These are phyloP conservation scores for Mythimna pallens DNA, from an alignment of 2,888 invertebrate genomes.

Conservation along the genomic window DNA sequence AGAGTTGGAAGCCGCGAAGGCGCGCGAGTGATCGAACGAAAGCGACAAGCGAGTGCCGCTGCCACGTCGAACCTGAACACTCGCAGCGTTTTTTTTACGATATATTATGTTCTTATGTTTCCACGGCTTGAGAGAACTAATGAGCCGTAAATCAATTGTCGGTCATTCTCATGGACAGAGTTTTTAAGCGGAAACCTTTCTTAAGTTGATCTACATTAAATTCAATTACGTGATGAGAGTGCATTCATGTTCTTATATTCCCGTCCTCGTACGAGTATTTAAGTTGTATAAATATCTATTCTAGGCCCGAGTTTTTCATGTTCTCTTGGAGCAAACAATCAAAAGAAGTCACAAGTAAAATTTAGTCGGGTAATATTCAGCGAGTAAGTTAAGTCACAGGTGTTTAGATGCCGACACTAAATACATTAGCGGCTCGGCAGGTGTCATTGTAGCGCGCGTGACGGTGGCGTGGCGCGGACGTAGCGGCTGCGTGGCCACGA, in stretches of 20 bases:
- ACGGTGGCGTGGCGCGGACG: constrained; percentile 29
- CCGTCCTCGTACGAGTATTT: background rate
- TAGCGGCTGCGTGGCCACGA: constrained; percentile 54
- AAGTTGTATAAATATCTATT: constrained; percentile 6
- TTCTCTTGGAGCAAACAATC: constrained; percentile 18
- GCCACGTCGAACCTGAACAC: constrained; percentile 31
- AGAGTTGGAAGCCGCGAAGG: constrained; percentile 59
- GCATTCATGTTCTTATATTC: background rate
- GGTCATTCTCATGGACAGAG: background rate
- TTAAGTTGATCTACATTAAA: constrained; percentile 1
- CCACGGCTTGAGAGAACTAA: constrained; percentile 27
- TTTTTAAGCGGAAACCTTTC: constrained; percentile 4
- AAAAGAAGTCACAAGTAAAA: constrained; percentile 2
- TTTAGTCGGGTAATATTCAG: background rate
- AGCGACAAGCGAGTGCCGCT: constrained; percentile 44
- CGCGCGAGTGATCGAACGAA: constrained; percentile 43
- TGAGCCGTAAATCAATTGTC: constrained; percentile 29
- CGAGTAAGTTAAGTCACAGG: constrained; percentile 40
- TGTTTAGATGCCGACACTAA: constrained; percentile 29
- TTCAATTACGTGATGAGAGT: background rate
- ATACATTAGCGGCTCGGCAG: constrained; percentile 39
- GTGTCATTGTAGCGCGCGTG: constrained; percentile 44
- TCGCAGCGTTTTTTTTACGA: constrained; percentile 25
- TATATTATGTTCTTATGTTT: constrained; percentile 29
- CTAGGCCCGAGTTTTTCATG: constrained; percentile 16